These are phyloP conservation scores for Elephas maximus DNA, from an alignment of 2,113 vertebrate species.

Conservation along the genomic window DNA sequence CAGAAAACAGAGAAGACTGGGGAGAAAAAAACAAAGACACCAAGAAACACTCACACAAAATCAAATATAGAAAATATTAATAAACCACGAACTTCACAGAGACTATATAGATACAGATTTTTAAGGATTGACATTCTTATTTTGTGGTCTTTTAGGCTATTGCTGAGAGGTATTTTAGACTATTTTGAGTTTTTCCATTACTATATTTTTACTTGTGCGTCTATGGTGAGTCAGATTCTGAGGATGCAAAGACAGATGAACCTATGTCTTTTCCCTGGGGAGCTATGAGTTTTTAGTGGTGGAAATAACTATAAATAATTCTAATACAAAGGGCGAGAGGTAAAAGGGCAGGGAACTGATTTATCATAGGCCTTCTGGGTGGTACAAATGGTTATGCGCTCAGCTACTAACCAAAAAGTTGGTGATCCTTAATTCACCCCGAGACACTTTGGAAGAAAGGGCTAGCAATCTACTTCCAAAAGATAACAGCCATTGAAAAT, in stretches of 20 bases:
- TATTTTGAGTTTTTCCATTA: not conserved
- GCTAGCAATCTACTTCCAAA: too few species aligned
- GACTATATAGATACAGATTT: not conserved
- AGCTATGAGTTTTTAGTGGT: not conserved
- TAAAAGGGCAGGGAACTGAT: not conserved
- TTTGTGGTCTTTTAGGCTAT: conserved; percentile 1
- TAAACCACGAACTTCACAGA: not conserved
- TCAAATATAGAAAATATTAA: not conserved
- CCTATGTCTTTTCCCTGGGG: not conserved
- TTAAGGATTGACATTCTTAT: conserved; percentile 2
- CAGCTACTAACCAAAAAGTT: not conserved
- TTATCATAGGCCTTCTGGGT: not conserved
- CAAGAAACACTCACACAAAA: conserved; percentile 20
- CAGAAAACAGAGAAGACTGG: not conserved
- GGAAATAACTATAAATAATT: not conserved
- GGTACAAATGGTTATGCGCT: not conserved
- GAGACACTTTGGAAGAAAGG: not conserved
- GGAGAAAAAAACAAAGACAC: not conserved
- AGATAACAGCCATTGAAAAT: not conserved
- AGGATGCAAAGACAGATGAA: not conserved
- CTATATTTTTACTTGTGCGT: not conserved
- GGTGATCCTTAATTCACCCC: not conserved
- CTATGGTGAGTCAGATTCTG: not conserved
- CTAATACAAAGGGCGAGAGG: not conserved
- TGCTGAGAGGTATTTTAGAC: not conserved